A percentile compares a stretch with the other conserved stretches of the same genome.
These are phyloP conservation scores for Xenops minutus DNA, from an alignment of 2,797 vertebrate species.

Conservation along the genomic window DNA sequence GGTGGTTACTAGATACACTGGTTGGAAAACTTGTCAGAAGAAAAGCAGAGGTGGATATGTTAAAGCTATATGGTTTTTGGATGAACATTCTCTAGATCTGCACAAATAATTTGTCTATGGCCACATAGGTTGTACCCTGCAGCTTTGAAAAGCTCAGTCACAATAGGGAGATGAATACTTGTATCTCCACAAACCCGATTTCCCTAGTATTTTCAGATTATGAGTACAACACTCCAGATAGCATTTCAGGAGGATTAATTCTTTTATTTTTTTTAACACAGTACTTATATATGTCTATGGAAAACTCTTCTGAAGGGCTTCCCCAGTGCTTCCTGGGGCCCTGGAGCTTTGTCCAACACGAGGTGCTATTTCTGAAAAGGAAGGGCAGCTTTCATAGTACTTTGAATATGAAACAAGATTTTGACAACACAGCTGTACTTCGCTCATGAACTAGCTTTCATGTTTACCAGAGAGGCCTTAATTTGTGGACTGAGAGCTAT, in stretches of 20 bases:
- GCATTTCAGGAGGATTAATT: neutral
- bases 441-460: neutral
- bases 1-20: neutral
- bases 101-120: slow-evolving; percentile 38
- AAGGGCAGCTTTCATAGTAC: neutral
- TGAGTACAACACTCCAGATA: neutral
- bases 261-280: neutral
- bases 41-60: neutral
- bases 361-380: neutral
- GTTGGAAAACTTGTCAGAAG: slow-evolving; percentile 26
- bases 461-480: neutral
- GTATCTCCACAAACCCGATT: neutral
- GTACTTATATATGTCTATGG: neutral
- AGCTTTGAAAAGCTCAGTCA: neutral
- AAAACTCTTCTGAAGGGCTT: neutral
- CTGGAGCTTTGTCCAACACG: neutral
- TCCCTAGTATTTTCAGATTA: slow-evolving; percentile 18
- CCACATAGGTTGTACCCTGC: neutral
- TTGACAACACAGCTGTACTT: slow-evolving; percentile 5
- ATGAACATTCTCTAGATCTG: slow-evolving; percentile 6
- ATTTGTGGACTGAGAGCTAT: slow-evolving; percentile 25
- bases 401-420: neutral
- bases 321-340: neutral
- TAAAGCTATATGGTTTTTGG: slow-evolving; percentile 3
- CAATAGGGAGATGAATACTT: neutral